These are phyloP conservation scores for Cydia amplana DNA, from an alignment of 1,140 invertebrate genomes.

Conservation along the genomic window DNA sequence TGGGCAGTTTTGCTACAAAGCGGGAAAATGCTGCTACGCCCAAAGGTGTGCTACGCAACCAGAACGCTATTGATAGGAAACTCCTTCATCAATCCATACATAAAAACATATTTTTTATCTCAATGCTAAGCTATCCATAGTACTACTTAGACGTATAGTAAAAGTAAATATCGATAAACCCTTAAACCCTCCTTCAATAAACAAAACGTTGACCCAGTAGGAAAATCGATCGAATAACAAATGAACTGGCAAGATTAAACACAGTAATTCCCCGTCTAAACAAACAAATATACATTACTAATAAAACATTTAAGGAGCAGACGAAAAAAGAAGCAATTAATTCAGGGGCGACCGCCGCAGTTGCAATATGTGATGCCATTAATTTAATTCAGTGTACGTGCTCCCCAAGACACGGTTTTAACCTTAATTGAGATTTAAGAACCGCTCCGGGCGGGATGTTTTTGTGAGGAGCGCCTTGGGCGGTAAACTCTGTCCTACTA, in stretches of 20 bases:
- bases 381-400: constrained; percentile 77
- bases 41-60: no score
- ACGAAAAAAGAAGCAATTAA: constrained; percentile 74
- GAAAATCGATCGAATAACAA: constrained; percentile 28
- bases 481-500: constrained; percentile 42
- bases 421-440: constrained; percentile 79
- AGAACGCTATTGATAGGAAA: no score
- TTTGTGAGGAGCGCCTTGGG: constrained; percentile 53
- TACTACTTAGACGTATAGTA: neutral
- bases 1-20: no score
- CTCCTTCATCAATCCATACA: no score
- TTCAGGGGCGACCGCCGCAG: constrained; percentile 56
- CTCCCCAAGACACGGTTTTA: constrained; percentile 70
- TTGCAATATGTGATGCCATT: constrained; percentile 77
- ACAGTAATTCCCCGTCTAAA: constrained; percentile 44
- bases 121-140: neutral
- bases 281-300: constrained; percentile 59
- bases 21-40: no score
- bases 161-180: neutral
- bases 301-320: constrained; percentile 72
- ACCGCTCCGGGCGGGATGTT: constrained; percentile 57
- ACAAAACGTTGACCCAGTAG: constrained; percentile 20
- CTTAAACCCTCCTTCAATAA: constrained; percentile 2
- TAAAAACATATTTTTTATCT: no score
- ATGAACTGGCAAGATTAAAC: constrained; percentile 22